Conservation (phyloP, 2,888 invertebrate species). For the Macropis europaea region DNA sequence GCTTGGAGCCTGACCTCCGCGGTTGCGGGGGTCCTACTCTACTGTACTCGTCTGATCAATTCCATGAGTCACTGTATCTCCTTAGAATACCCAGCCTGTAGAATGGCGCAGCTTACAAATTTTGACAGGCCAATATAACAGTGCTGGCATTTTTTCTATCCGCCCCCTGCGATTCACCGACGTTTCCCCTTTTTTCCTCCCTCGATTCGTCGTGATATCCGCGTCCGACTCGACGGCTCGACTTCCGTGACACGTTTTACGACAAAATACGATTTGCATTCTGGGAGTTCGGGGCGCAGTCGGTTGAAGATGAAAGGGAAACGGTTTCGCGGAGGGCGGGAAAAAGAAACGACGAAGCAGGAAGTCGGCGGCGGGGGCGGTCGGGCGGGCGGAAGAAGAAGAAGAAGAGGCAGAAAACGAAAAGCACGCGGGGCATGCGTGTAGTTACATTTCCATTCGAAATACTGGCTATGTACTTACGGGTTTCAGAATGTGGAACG, state of each 20-base stretch:
- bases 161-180: constrained; percentile 5
- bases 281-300: constrained; percentile 25
- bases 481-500: constrained; percentile 54
- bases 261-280: constrained; percentile 67
- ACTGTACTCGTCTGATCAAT: no score
- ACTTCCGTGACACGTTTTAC: constrained; percentile 61
- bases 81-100: no score
- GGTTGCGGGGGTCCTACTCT: no score
- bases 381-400: background rate
- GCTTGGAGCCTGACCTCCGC: no score
- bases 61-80: no score
- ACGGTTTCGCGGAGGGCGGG: constrained; percentile 37
- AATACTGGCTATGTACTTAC: constrained; percentile 47
- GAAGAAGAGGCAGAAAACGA: constrained; percentile 11
- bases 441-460: constrained; percentile 55
- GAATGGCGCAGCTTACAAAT: constrained; percentile 24
- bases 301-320: constrained; percentile 64
- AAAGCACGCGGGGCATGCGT: constrained; percentile 38
- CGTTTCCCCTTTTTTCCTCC: constrained; percentile 5
- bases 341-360: constrained; percentile 3
- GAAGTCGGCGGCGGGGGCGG: background rate
- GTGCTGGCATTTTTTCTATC: constrained; percentile 17
- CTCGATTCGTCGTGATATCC: constrained; percentile 47
- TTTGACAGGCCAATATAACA: constrained; percentile 21
- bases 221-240: constrained; percentile 44